These are phyloP conservation scores for Pterocles orientalis DNA, from an alignment of 2,113 vertebrate species.

Conservation along the genomic window DNA sequence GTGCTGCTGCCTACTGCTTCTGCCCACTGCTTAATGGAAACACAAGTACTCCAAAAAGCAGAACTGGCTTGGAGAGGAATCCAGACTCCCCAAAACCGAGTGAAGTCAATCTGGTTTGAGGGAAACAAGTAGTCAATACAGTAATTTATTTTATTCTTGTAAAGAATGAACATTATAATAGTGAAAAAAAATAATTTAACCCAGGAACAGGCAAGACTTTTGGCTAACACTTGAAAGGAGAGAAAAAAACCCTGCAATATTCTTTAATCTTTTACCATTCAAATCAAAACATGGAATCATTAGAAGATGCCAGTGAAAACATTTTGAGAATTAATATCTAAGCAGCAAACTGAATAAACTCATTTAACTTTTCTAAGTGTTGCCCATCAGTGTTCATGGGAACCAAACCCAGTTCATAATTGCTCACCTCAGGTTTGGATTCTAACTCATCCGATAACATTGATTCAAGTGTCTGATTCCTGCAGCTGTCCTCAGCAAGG, in stretches of 20 bases:
- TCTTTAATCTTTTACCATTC: not conserved
- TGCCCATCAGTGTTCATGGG: not conserved
- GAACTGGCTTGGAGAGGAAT: not conserved
- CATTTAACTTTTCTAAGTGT: not conserved
- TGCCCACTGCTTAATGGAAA: not conserved
- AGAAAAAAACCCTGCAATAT: not conserved
- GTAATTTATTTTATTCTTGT: not conserved
- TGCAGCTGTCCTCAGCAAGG: conserved; percentile 72
- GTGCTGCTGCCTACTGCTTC: not conserved
- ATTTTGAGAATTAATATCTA: not conserved
- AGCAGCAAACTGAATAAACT: not conserved
- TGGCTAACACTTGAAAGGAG: not conserved
- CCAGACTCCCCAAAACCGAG: not conserved
- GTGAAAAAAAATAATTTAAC: not conserved
- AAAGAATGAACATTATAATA: not conserved
- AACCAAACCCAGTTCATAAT: not conserved
- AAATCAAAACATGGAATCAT: not conserved
- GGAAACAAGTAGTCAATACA: not conserved
- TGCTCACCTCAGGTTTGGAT: conserved; percentile 96
- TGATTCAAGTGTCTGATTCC: conserved; percentile 86
- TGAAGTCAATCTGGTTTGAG: not conserved
- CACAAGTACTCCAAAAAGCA: not conserved
- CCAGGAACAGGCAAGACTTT: not conserved
- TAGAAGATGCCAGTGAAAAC: not conserved
- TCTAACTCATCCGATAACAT: conserved; percentile 99